Base-by-base conservation (phyloP, 2,797 vertebrate species). In the Lutjanus argentimaculatus region DNA sequence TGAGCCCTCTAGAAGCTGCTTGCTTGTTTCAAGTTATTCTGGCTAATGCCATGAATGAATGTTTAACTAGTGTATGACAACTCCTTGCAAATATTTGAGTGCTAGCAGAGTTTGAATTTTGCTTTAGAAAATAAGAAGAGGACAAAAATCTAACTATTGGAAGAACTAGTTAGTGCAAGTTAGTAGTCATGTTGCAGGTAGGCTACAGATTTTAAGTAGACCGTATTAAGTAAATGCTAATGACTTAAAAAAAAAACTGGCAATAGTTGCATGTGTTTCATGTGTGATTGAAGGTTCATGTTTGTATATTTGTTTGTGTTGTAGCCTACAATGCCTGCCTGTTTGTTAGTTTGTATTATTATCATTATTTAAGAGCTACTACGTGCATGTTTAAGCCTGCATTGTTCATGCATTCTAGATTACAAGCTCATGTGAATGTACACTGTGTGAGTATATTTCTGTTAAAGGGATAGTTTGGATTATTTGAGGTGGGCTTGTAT, bases 11-110 rank as follows among this genome's bases (percentile, higher is more conserved):
- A 5, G 30, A 36, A 36, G 30, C 72, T 70, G 46, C 17, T 61
- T 57, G 22, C 42, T 62, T 73, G n/a, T 67, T 85, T 83, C 66
- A 80, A 80, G 79, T 82, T 74, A 74, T 79, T 86, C 55, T 77
- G 30, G 53, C 51, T 75, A n/a, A 85, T 78, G 56, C 49, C 67
- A 76, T 22, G 36, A 56, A 45, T 77, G 55, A 73, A 88, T 80
- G 55, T 61, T 10, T 80, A 72, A 73, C 72, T 16, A 62, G 9
- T n/a, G 61, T 72, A 78, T 64, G 68, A 17, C 36, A 58, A 15
- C 49, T 77, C 48, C 13, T 58, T 68, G 76, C 13, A 75, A 71
- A 51, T 79, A n/a, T 62, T 65, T 75, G 4, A 40, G 7, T 42
- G 9, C 6, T n/a, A 46, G 53, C 19, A 61, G 19, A 52, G 45